Evolutionary conservation across 2,888 invertebrate genomes (phyloP), one percentile per base, ranked within the genome.

Genomic region (Agriopis leucophaearia): DNA sequence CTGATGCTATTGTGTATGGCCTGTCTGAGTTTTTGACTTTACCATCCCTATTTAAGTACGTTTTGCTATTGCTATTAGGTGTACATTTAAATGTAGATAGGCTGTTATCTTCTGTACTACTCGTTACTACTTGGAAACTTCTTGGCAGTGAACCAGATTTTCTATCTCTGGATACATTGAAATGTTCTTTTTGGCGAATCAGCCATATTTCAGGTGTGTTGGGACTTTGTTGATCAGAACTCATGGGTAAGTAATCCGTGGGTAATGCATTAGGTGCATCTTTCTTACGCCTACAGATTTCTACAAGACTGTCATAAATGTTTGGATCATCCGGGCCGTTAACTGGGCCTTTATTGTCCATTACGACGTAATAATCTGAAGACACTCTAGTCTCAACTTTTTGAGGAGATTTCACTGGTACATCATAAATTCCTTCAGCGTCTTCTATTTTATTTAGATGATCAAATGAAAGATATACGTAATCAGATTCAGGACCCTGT

Each of bases 81-180:
- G 91, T 90, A 83, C 86, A 90, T 89, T 91, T 91, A 81, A 90
- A 89, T 15, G 89, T 86, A 57, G 82, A 90, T 64, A 87, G 81
- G 71, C 88, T 88, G 56, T 78, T 87, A 36, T 94, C 94, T 47
- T 94, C 94, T 74, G 91, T 94, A 61, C 92, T 94, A 76, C 94
- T 94, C 3, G 95, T 94, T 51, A 94, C 90, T 38, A 96, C 94
- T 87, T 97, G 97, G 78, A 97, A 97, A 78, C 97, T 97, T 76
- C 97, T 94, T 0, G 97, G 97, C 63, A 97, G 85, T 0, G 97
- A 97, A 27, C 97, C 97, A 13, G 96, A 96, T 84, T 97, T 97
- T 81, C 95, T 95, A 61, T 94, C 94, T 61, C 95, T 94, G 0
- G 95, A 95, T 6, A 95, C 95, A 55, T 95, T 96, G 63, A 97